Evolutionary conservation across 2,113 vertebrate genomes (phyloP), one percentile per base, ranked within the genome.

Genomic region (Toxotes chatareus): DNA sequence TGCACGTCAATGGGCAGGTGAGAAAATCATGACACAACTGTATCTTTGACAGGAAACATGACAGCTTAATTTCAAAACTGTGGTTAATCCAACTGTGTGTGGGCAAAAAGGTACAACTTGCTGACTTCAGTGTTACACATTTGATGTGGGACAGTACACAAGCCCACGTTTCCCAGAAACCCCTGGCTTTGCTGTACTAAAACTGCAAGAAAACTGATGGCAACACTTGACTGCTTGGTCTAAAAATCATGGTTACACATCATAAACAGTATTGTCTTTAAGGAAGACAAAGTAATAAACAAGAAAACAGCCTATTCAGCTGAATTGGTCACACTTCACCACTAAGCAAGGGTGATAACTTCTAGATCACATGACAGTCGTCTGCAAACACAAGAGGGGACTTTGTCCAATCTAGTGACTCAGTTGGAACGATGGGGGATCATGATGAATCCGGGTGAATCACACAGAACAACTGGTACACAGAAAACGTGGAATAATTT

Each of bases 301-400:
- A 32, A 9, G 34, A 59, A 61, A 31, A 11, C 2, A 23, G 60
- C 1, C 0, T 51, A 42, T 67, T 80, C 11, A 42, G 47, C 12
- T 21, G 14, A 72, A 70, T 76, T 73, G 11, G 21, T 86, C 40
- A 42, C 19, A 70, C 72, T 88, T 72, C 42, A 49, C 8, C 9
- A 47, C n/a, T 36, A 66, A 51, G 46, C 59, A 59, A 76, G 80
- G 73, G 63, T 2, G 49, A 27, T 79, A 78, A 83, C 60, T 65
- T 72, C 2, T 12, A 32, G 23, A 67, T 72, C 86, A 89, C 81
- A 84, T 83, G 75, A 88, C 76, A 76, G n/a, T 36, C 7, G 5
- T 87, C 70, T 72, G 88, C 86, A 93, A 93, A 94, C 87, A 94
- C n/a, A 80, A 59, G 47, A 76, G 44, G 27, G 92, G 88, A 95